Evolutionary conservation across 2,113 vertebrate genomes (phyloP), one percentile per base, ranked within the genome.

Genomic region (Rana temporaria): DNA sequence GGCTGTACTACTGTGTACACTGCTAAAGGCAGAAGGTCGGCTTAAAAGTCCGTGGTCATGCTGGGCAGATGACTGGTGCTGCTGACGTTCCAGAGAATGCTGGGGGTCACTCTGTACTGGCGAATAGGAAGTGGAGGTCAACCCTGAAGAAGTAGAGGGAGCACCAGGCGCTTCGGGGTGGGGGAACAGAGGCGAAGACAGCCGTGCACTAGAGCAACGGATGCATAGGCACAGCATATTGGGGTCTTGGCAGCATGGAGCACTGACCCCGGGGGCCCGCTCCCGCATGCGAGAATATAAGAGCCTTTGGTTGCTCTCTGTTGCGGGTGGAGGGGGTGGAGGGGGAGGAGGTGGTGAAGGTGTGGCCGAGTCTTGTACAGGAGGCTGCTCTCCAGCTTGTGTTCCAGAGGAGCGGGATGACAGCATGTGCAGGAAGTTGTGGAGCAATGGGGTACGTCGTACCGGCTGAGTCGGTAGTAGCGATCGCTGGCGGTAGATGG

Each of bases 361-460:
- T 84, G 92, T 96, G 70, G 90, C 93, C 9, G 82, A 92, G 70
- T 97, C 96, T 68, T 93, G 92, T 32, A 92, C 91, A 77, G 94
- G 94, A 53, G 91, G 90, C 93, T 94, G 95, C 88, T 98, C 97
- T 71, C 93, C 94, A 19, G 93, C 88, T 91, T 94, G 95, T 84
- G 94, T 94, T 84, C 95, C 95, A 0, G 97, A 96, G 18, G 96
- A 96, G 86, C 98, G 97, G 12, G 97, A 99, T 30, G 98, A 98
- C 90, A 99, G 90, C 92, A 99, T 99, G 91, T 99, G 98, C 84
- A 99, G 95, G 91, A 99, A 99, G 92, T 99, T 99, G 93, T 99
- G 98, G 73, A 99, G 96, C 81, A 99, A 97, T 64, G 98, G 98
- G 0, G 98, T 98, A 83, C 98, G 96, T 32, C 98, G 96, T 75